These are phyloP conservation scores for Amphipyra berbera DNA, from an alignment of 2,888 invertebrate genomes.

Conservation along the genomic window DNA sequence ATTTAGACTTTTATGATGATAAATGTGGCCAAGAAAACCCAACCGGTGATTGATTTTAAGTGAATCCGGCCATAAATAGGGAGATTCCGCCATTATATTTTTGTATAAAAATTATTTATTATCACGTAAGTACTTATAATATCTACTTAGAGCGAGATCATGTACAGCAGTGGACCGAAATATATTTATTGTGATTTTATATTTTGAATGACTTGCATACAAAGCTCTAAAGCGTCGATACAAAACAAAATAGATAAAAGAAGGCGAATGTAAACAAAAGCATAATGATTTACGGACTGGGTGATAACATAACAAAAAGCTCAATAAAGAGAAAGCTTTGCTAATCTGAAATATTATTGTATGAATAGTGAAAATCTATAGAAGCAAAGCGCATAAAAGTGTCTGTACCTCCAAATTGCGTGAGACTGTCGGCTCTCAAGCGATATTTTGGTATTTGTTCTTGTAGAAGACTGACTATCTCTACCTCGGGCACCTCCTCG, in stretches of 20 bases:
- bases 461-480: slow-evolving; percentile 98
- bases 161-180: too few relatives aligned
- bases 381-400: slow-evolving; percentile 65
- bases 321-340: slow-evolving; percentile 25
- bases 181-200: too few relatives aligned
- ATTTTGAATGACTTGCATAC: too few relatives aligned
- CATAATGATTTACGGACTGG: not conserved
- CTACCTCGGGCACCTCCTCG: slow-evolving; percentile 98
- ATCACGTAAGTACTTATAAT: too few relatives aligned
- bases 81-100: slow-evolving; percentile 11
- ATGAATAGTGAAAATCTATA: slow-evolving; percentile 21
- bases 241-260: slow-evolving; percentile 1
- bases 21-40: slow-evolving; percentile 35
- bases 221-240: not conserved
- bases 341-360: slow-evolving; percentile 14
- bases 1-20: slow-evolving; percentile 26
- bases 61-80: slow-evolving; percentile 25
- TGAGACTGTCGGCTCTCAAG: slow-evolving; percentile 97
- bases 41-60: slow-evolving; percentile 30
- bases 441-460: slow-evolving; percentile 98
- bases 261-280: not conserved
- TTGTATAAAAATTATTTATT: too few relatives aligned
- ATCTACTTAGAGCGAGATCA: too few relatives aligned
- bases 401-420: slow-evolving; percentile 95
- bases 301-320: slow-evolving; percentile 9